phyloP scores from a whole-genome alignment of 2,888 invertebrate genomes.

The Apomyelois bistriatella region DNA sequence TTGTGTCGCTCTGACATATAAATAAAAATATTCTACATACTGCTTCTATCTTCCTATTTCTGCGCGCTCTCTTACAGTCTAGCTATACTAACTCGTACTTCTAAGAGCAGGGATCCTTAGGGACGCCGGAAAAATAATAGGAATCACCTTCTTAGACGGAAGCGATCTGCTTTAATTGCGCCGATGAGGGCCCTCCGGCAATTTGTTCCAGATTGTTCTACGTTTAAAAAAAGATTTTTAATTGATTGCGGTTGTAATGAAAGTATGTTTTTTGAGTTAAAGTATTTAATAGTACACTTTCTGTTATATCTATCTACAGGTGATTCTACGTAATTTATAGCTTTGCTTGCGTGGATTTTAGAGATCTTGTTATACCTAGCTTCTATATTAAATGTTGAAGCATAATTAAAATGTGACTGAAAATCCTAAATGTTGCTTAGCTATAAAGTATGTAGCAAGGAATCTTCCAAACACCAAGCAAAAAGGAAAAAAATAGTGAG shows the following conservation, averaged over 20 bases:
- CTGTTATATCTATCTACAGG: too few relatives aligned
- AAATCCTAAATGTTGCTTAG: too few relatives aligned
- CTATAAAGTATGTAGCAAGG: too few relatives aligned
- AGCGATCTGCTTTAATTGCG: constrained; percentile 65
- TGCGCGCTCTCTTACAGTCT: constrained; percentile 19
- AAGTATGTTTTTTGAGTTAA: not conserved
- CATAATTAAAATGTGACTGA: too few relatives aligned
- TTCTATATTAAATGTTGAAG: too few relatives aligned
- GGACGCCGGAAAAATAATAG: constrained; percentile 61
- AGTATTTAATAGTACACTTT: not conserved
- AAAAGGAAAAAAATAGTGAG: too few relatives aligned
- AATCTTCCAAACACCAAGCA: too few relatives aligned
- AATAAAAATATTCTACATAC: too few relatives aligned
- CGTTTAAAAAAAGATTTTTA: constrained; percentile 16
- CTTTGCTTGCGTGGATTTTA: too few relatives aligned
- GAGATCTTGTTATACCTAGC: too few relatives aligned
- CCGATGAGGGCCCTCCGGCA: constrained; percentile 25
- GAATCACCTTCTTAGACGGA: constrained; percentile 65
- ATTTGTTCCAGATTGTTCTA: constrained; percentile 21
- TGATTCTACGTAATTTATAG: too few relatives aligned
- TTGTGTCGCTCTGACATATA: too few relatives aligned
- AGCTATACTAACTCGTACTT: constrained; percentile 16
- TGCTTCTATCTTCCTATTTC: not conserved
- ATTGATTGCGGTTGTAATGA: not conserved
- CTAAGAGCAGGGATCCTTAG: constrained; percentile 14